A percentile compares a stretch with the other conserved stretches of the same genome.
Evolutionary conservation across 92 coral and sea anemone species (phyloP).

Genomic region (Actinostola sp.): DNA sequence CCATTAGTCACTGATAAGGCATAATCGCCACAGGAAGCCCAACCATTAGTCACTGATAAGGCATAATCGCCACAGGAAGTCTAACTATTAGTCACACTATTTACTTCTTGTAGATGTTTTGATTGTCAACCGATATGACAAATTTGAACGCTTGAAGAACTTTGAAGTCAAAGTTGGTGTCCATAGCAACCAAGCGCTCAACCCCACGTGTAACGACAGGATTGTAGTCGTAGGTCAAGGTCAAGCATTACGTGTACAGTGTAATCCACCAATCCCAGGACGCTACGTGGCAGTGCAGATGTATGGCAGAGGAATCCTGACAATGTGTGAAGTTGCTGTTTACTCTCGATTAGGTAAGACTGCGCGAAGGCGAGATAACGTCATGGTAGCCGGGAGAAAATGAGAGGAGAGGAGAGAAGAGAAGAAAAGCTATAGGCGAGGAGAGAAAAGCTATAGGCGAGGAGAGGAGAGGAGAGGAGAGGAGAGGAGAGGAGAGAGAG

Average conservation of each 20-base stretch:
- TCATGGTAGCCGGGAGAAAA: too few relatives aligned
- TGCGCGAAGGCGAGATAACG: too few relatives aligned
- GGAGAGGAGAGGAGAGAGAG: too few relatives aligned
- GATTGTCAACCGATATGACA: slow-evolving; percentile 75
- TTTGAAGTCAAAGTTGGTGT: slow-evolving; percentile 88
- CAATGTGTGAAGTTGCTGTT: slow-evolving; percentile 90
- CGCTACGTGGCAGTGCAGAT: slow-evolving; percentile 93
- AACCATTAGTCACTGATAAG: too few relatives aligned
- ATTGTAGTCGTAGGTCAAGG: slow-evolving; percentile 87
- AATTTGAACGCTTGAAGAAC: slow-evolving; percentile 86
- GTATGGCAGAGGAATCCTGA: slow-evolving; percentile 90
- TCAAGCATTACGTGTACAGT: slow-evolving; percentile 88
- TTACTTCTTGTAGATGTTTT: slow-evolving; percentile 64
- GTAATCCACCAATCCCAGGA: slow-evolving; percentile 96
- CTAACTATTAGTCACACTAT: too few relatives aligned
- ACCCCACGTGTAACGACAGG: slow-evolving; percentile 96
- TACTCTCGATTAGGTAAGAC: slow-evolving; percentile 81
- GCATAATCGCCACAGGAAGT: too few relatives aligned
- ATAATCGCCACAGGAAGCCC: too few relatives aligned
- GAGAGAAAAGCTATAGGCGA: background rate
- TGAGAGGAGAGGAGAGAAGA: too few relatives aligned
- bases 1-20: too few relatives aligned
- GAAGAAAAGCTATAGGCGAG: background rate
- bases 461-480: too few relatives aligned
- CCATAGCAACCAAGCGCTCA: slow-evolving; percentile 50